A percentile compares a stretch with the other conserved stretches of the same genome.
phyloP scores from a whole-genome alignment of 2,888 invertebrate species.

The Melieria picta region DNA sequence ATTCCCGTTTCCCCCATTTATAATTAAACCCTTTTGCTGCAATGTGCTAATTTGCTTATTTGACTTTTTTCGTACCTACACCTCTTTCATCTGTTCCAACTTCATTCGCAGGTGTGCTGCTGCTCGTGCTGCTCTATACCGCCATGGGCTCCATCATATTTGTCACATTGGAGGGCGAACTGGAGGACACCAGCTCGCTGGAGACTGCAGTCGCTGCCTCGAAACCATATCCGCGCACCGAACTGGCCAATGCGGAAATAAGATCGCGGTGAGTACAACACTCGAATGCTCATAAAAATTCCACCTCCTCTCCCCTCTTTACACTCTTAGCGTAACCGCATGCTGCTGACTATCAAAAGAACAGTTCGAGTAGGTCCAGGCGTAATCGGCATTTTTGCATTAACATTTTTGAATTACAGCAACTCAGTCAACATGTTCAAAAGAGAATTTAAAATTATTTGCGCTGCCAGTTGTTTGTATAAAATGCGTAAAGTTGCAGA shows the following conservation, averaged over 20 bases:
- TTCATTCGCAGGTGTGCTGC: slow-evolving; percentile 59
- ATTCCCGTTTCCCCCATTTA: too few relatives aligned
- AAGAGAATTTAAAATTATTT: not conserved
- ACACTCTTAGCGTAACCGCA: not conserved
- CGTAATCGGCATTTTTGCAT: not conserved
- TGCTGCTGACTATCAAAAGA: not conserved
- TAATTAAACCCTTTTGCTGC: too few relatives aligned
- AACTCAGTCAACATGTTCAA: not conserved
- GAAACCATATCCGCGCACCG: slow-evolving; percentile 72
- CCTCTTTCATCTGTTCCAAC: not conserved
- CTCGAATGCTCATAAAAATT: not conserved
- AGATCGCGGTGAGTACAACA: slow-evolving; percentile 68
- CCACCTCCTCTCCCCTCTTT: not conserved
- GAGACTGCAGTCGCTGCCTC: slow-evolving; percentile 75
- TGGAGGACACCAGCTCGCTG: slow-evolving; percentile 66
- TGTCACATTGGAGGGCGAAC: slow-evolving; percentile 81
- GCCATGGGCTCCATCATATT: slow-evolving; percentile 92
- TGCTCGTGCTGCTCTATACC: slow-evolving; percentile 89
- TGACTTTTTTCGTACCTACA: not conserved
- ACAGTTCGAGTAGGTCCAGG: not conserved
- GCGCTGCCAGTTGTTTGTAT: not conserved
- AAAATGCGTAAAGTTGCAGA: too few relatives aligned
- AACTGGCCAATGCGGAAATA: slow-evolving; percentile 69
- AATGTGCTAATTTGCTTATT: not conserved
- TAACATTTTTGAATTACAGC: not conserved